These are phyloP conservation scores for Elaphurus davidianus DNA, from an alignment of 2,113 vertebrate genomes.

Conservation along the genomic window DNA sequence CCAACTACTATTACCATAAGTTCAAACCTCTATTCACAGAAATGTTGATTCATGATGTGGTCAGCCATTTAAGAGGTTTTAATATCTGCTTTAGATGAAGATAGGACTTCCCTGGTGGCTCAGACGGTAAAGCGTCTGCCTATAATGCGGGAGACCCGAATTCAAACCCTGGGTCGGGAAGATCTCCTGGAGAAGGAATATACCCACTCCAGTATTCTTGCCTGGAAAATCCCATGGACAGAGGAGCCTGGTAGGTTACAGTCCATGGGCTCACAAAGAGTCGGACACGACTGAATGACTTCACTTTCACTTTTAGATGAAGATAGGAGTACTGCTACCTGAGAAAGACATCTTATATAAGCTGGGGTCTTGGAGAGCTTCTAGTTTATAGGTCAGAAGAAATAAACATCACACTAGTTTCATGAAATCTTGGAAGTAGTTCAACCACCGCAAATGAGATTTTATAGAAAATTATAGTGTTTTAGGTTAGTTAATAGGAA, in stretches of 20 bases:
- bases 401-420: not conserved
- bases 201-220: not conserved
- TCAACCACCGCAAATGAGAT: not conserved
- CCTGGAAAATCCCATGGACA: not conserved
- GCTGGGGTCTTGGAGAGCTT: not conserved
- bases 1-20: not conserved
- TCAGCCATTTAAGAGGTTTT: conserved; percentile 1
- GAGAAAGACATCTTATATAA: not conserved
- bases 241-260: not conserved
- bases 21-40: not conserved
- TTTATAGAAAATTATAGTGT: not conserved
- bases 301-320: not conserved
- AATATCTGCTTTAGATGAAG: not conserved
- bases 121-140: not conserved
- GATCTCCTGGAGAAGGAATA: not conserved
- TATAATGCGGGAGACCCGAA: not conserved
- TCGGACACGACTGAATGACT: not conserved
- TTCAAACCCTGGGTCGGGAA: not conserved
- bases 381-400: not conserved
- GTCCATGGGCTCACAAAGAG: not conserved
- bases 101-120: not conserved
- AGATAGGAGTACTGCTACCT: not conserved
- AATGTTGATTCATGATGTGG: not conserved
- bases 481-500: not conserved
- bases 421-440: not conserved